phyloP scores from a whole-genome alignment of 2,113 vertebrate species.

The Cynocephalus volans region DNA sequence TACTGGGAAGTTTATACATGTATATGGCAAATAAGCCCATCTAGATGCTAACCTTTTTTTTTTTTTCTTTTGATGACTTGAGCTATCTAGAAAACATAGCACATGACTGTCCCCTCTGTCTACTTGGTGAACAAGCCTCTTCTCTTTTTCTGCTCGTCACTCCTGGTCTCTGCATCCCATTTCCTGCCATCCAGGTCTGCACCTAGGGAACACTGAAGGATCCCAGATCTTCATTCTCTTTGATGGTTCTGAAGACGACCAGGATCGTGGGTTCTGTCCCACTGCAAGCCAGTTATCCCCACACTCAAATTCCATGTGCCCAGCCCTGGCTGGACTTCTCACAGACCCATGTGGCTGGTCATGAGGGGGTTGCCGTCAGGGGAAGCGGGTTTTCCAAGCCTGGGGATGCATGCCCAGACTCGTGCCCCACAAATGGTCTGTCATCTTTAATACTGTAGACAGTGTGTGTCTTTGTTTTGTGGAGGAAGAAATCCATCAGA shows the following conservation, averaged over 20 bases:
- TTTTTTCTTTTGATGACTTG: neutral
- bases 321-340: neutral
- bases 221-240: neutral
- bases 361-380: neutral
- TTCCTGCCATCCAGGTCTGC: rapidly evolving
- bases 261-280: neutral
- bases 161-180: neutral
- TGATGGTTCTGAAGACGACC: neutral
- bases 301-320: neutral
- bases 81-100: neutral
- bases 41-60: neutral
- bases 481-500: neutral
- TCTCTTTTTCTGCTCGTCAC: neutral
- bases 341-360: neutral
- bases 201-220: rapidly evolving
- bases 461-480: neutral
- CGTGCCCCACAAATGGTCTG: neutral
- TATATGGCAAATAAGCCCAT: neutral
- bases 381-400: neutral
- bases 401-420: neutral
- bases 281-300: neutral
- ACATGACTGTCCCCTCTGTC: neutral
- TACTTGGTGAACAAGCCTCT: neutral
- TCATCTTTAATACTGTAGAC: neutral
- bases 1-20: neutral